phyloP scores from a whole-genome alignment of 35 echinoderm and acorn worm species.

The Lytechinus pictus region DNA sequence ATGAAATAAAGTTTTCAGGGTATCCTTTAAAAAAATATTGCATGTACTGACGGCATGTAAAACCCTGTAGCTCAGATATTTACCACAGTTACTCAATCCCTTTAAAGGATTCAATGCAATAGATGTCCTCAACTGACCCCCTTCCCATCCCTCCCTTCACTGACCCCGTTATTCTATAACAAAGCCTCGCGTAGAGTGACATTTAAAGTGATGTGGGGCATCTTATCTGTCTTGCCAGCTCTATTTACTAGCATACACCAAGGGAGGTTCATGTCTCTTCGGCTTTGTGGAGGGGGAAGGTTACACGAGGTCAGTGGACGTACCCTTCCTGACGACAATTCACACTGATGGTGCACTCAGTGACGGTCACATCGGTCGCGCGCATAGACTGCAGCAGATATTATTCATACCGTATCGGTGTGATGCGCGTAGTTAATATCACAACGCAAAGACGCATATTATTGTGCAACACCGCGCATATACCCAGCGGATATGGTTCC shows the following conservation, averaged over 20 bases:
- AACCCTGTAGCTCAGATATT: too few species aligned
- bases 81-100: neutral
- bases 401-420: neutral
- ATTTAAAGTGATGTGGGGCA: slow-evolving; percentile 34
- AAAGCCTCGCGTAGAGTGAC: slow-evolving; percentile 20
- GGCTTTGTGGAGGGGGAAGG: neutral
- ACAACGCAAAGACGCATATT: neutral
- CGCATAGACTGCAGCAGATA: neutral
- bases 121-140: neutral
- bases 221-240: slow-evolving; percentile 46
- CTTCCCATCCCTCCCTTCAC: neutral
- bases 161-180: slow-evolving; percentile 4
- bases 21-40: too few species aligned
- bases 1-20: too few species aligned
- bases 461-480: too few species aligned
- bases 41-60: too few species aligned
- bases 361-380: neutral
- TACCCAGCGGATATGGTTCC: too few species aligned
- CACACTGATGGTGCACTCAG: neutral
- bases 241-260: slow-evolving; percentile 24
- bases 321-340: neutral
- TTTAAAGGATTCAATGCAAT: neutral
- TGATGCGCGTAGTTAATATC: neutral
- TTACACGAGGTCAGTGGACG: slow-evolving; percentile 38
- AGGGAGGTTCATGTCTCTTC: neutral